These are phyloP conservation scores for Anthopleura sola DNA, from an alignment of 64 coral and sea anemone genomes.

Conservation along the genomic window DNA sequence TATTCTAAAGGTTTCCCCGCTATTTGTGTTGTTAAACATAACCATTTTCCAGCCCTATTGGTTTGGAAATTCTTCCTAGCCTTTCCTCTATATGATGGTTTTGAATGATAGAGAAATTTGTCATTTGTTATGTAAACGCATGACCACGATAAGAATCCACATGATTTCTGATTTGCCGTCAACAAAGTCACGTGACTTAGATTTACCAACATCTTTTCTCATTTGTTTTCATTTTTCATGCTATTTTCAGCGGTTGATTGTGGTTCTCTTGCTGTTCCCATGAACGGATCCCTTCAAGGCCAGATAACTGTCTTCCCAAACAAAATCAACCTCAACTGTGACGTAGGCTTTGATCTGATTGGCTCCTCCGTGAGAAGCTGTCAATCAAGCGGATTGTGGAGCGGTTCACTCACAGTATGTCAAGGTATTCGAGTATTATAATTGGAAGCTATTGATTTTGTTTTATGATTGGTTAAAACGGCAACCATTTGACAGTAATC, in stretches of 20 bases:
- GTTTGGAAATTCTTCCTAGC: no score
- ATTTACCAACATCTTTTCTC: neutral
- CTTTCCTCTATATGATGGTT: no score
- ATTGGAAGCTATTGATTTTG: neutral
- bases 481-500: neutral
- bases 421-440: neutral
- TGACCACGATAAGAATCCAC: no score
- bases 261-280: conserved; percentile 28
- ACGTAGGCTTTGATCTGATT: conserved; percentile 26
- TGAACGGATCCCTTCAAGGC: conserved; percentile 39
- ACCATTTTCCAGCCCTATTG: no score
- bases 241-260: conserved; percentile 39
- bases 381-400: conserved; percentile 27
- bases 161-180: neutral
- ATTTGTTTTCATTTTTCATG: neutral
- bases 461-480: neutral
- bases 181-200: neutral
- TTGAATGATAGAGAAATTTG: no score
- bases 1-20: no score
- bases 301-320: conserved; percentile 36
- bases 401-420: conserved; percentile 7
- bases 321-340: neutral
- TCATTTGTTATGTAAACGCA: no score
- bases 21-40: no score
- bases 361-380: conserved; percentile 21